A percentile compares a stretch with the other conserved stretches of the same genome.
phyloP scores from a whole-genome alignment of 30 jellyfish, hydroid and myxozoan genomes.

The Rhopilema esculentum region DNA sequence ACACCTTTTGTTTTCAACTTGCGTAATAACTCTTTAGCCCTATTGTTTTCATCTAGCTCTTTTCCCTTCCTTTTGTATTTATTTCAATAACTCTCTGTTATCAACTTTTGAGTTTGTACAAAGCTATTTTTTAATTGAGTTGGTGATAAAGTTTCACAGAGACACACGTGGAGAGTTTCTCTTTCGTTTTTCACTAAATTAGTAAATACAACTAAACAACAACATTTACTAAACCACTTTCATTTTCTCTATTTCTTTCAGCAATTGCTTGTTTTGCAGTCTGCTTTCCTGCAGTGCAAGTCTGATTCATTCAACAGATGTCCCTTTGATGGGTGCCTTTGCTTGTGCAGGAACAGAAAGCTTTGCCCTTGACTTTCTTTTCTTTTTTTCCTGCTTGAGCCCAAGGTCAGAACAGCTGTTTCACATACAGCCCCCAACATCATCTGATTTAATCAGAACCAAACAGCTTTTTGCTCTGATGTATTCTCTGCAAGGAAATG shows the following conservation, averaged over 20 bases:
- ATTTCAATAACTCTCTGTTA: no score
- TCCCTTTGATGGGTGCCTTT: constrained; percentile 20
- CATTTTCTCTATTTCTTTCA: constrained; percentile 49
- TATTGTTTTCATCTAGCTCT: no score
- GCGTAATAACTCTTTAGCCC: no score
- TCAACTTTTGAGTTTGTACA: no score
- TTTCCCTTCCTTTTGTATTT: no score
- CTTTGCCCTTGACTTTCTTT: constrained; percentile 11
- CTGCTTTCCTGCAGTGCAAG: constrained; percentile 52
- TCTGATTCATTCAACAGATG: constrained; percentile 21
- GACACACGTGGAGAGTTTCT: no score
- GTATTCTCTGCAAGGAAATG: constrained; percentile 37
- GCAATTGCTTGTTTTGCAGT: constrained; percentile 37
- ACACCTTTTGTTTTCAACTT: no score
- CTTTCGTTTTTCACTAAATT: no score
- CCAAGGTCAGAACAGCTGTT: not conserved
- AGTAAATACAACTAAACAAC: no score
- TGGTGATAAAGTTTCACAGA: no score
- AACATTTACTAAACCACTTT: constrained; percentile 10
- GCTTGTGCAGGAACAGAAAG: not conserved
- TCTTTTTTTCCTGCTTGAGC: not conserved
- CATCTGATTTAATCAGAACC: constrained; percentile 9
- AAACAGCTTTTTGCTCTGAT: constrained; percentile 32
- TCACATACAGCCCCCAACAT: constrained; percentile 2
- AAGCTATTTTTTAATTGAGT: no score